These are phyloP conservation scores for Psophia crepitans DNA, from an alignment of 2,113 vertebrate genomes.

Conservation along the genomic window DNA sequence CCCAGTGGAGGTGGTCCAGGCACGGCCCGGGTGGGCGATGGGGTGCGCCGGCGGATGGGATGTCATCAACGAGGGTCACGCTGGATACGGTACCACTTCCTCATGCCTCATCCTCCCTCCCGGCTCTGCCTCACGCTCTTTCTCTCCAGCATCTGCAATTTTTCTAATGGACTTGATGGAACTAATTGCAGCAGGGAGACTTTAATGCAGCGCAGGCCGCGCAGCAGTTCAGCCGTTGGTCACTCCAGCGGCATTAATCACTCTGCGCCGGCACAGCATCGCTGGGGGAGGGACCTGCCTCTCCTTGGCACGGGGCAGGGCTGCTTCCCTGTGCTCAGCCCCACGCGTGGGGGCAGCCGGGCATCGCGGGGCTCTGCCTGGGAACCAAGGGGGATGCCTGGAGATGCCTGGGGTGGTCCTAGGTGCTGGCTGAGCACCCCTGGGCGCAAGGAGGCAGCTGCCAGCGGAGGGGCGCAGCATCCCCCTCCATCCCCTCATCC, in stretches of 20 bases:
- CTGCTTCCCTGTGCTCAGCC: not conserved
- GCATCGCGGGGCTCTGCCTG: not conserved
- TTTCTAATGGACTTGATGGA: constrained; percentile 23
- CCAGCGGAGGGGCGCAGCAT: not conserved
- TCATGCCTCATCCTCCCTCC: not conserved
- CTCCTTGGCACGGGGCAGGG: not conserved
- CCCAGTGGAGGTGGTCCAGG: fast-evolving
- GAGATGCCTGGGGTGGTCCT: not conserved
- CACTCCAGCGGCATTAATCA: not conserved
- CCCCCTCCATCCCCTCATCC: not conserved
- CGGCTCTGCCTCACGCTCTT: not conserved
- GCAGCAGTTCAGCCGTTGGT: not conserved
- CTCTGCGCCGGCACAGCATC: not conserved
- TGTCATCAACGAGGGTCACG: not conserved
- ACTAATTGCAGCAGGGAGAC: constrained; percentile 37
- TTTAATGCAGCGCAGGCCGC: not conserved
- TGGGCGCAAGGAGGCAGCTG: not conserved
- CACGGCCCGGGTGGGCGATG: not conserved
- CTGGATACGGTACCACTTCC: not conserved
- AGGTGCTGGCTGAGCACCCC: not conserved
- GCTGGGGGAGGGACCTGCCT: not conserved
- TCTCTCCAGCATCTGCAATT: constrained; percentile 45
- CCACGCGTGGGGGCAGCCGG: fast-evolving
- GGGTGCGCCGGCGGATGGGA: not conserved
- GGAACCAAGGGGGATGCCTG: not conserved